phyloP scores from a whole-genome alignment of 2,113 vertebrate genomes.

The Sporophila hypoxantha region DNA sequence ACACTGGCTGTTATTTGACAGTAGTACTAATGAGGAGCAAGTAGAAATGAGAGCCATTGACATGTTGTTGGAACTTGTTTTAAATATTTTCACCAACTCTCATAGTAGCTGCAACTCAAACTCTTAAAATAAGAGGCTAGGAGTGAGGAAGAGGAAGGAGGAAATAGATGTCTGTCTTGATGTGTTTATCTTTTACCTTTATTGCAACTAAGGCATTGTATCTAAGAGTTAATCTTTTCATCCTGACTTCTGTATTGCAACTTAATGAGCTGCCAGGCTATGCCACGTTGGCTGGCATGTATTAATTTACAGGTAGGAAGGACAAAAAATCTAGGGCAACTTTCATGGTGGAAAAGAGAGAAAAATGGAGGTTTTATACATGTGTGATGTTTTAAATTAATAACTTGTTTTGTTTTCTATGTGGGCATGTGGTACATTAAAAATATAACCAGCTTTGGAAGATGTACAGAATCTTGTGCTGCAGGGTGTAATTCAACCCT shows the following conservation, averaged over 20 bases:
- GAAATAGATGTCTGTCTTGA: not conserved
- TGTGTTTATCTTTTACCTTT: not conserved
- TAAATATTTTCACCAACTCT: slow-evolving; percentile 1
- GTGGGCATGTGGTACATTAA: not conserved
- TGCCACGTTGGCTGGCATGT: not conserved
- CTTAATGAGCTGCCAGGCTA: not conserved
- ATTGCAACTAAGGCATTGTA: not conserved
- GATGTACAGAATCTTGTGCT: not conserved
- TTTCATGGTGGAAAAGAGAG: not conserved
- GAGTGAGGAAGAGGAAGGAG: not conserved
- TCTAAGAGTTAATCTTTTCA: not conserved
- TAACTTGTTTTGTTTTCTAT: not conserved
- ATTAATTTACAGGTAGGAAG: not conserved
- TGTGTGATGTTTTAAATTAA: not conserved
- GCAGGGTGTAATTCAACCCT: not conserved
- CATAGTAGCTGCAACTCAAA: not conserved
- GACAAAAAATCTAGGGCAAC: not conserved
- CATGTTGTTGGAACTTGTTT: slow-evolving; percentile 25
- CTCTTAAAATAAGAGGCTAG: not conserved
- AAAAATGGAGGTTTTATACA: not conserved
- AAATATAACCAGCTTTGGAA: not conserved
- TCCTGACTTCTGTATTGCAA: not conserved
- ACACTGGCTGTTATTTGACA: slow-evolving; percentile 32
- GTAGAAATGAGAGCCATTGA: slow-evolving; percentile 22
- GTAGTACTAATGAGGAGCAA: slow-evolving; percentile 45